phyloP scores from a whole-genome alignment of 2,113 vertebrate genomes.

The Fregetta grallaria region DNA sequence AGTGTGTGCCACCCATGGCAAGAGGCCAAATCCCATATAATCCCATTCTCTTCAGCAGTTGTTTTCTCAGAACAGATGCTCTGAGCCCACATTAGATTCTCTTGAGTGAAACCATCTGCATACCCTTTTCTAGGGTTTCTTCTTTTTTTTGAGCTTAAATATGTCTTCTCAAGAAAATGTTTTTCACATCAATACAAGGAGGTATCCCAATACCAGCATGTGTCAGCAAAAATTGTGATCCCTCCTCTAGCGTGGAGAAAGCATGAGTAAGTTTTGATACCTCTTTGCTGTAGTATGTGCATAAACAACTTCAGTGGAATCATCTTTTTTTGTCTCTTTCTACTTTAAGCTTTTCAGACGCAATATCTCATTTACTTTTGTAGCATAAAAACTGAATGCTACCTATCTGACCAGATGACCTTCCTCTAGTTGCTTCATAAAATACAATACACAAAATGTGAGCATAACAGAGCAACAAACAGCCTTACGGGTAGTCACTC shows the following conservation, averaged over 20 bases:
- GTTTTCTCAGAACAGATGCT: slow-evolving; percentile 45
- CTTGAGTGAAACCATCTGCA: neutral
- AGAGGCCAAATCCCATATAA: slow-evolving; percentile 10
- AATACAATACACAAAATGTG: neutral
- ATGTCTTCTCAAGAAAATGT: neutral
- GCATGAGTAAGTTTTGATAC: neutral
- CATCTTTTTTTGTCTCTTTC: neutral
- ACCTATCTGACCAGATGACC: neutral
- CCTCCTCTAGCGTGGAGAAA: neutral
- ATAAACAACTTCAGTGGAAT: neutral
- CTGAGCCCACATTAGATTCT: slow-evolving; percentile 1
- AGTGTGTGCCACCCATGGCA: neutral
- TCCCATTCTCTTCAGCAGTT: slow-evolving; percentile 26
- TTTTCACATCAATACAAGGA: neutral
- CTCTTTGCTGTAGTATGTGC: neutral
- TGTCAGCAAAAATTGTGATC: neutral
- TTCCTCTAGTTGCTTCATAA: neutral
- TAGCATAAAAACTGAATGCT: neutral
- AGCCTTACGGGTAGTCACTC: neutral
- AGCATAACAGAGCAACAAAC: neutral
- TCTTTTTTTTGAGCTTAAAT: neutral
- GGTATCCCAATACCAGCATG: neutral
- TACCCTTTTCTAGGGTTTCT: neutral
- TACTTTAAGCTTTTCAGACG: neutral
- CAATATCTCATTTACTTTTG: neutral